phyloP scores from a whole-genome alignment of 2,888 invertebrate genomes.

The Coenonympha arcania region DNA sequence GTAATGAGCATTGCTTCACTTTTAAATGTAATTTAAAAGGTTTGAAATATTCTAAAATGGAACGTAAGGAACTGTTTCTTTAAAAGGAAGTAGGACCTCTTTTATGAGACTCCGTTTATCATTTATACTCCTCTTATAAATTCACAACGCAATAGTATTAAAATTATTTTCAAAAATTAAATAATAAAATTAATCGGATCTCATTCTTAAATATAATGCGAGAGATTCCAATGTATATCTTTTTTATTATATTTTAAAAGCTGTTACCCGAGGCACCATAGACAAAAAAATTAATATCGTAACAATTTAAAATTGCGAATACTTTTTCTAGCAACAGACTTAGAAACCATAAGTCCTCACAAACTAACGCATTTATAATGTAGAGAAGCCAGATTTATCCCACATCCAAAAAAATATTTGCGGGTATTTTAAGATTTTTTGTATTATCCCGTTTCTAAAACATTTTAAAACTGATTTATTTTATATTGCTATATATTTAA shows the following conservation, averaged over 20 bases:
- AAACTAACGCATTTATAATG: too few species aligned
- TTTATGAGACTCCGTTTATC: slow-evolving; percentile 10
- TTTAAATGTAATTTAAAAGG: too few species aligned
- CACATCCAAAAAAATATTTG: too few species aligned
- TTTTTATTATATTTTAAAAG: neutral
- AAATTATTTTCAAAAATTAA: slow-evolving; percentile 3
- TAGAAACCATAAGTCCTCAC: neutral
- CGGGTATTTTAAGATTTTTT: too few species aligned
- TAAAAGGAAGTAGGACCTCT: neutral
- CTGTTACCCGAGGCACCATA: slow-evolving; percentile 12
- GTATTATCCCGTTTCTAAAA: too few species aligned
- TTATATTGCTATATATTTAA: too few species aligned
- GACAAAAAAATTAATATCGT: neutral
- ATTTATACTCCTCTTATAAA: slow-evolving; percentile 1
- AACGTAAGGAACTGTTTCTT: neutral
- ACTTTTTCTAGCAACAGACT: neutral
- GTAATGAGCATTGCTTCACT: too few species aligned
- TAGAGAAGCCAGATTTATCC: too few species aligned
- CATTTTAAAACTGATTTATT: too few species aligned
- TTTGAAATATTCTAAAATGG: too few species aligned
- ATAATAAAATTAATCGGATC: slow-evolving; percentile 15
- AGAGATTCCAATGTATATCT: slow-evolving; percentile 26
- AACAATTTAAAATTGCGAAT: neutral
- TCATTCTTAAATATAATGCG: slow-evolving; percentile 24
- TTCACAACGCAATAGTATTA: slow-evolving; percentile 8